Evolutionary conservation across 1,140 invertebrate genomes (phyloP), one percentile per base, ranked within the genome.

Genomic region (Drosophila burlai): DNA sequence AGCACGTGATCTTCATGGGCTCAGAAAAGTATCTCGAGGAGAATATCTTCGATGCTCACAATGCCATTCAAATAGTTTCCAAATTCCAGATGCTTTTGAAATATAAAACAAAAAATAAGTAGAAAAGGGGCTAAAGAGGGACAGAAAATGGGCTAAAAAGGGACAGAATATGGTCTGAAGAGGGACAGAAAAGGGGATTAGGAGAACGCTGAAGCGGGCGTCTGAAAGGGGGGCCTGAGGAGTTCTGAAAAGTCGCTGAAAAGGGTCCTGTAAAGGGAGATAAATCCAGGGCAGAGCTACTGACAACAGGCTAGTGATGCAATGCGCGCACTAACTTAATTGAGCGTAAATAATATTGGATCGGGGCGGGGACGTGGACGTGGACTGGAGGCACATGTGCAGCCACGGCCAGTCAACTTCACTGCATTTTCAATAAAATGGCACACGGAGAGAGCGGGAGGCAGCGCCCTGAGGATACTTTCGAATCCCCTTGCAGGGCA

Each of bases 1-100:
- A 99, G 92, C 98, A 99, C 92, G 98, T 99, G 97, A 96, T 99
- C 8, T 99, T 98, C 89, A 97, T 99, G 95, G 98, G 98, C 40
- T 98, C 97, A 47, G 94, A 96, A 85, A 98, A 97, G 84, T 98
- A 96, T 93, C 96, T 97, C 0, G 78, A 84, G 93, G 97, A 98
- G 93, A 98, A 98, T 93, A 45, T 18, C 3, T 42, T 98, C 84
- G 97, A 98, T 93, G 2, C 4, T 34, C 77, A 84, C 64, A 24
- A 24, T 24, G 24, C 24, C 24, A 24, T 24, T 66, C 62, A 66
- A 69, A 42, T 62, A 59, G 34, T 43, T 43, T 29, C 2, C 21
- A 46, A 46, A 26, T 24, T 24, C 1, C 4, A 47, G 13, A 26
- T 26, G 7, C 13, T 26, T 8, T 0, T 4, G 13, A 26, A 47